Evolutionary conservation across 2,113 vertebrate species (phyloP).

Genomic region (Amazona vittata): DNA sequence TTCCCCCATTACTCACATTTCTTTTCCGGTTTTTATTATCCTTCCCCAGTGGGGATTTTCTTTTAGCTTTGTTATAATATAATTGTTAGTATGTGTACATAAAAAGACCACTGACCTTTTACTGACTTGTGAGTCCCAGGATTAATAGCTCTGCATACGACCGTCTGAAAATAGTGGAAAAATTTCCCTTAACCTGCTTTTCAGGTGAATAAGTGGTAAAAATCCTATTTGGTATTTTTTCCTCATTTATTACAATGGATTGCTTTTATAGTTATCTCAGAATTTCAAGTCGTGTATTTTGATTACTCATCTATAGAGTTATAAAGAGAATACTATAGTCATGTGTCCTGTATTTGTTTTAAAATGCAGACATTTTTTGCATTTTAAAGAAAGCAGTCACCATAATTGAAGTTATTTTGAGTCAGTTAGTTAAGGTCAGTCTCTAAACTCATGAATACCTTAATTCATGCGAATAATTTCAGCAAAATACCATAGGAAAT

Average conservation of each 20-base stretch:
- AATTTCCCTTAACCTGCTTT: not conserved
- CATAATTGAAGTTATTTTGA: not conserved
- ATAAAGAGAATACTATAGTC: not conserved
- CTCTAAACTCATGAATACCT: not conserved
- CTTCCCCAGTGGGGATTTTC: slow-evolving; percentile 33
- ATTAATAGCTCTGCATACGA: not conserved
- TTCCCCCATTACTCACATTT: slow-evolving; percentile 40
- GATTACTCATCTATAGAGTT: not conserved
- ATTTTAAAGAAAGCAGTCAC: not conserved
- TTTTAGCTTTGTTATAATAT: slow-evolving; percentile 47
- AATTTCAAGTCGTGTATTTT: not conserved
- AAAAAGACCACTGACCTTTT: slow-evolving; percentile 47
- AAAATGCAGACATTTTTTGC: not conserved
- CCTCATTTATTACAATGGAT: not conserved
- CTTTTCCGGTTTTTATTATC: slow-evolving; percentile 60
- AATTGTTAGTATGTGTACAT: not conserved
- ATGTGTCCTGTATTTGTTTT: not conserved
- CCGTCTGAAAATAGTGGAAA: slow-evolving; percentile 15
- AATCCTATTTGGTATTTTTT: not conserved
- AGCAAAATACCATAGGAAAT: not conserved
- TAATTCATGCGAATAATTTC: not conserved
- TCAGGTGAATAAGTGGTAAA: not conserved
- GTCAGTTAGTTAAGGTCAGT: not conserved
- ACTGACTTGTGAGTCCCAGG: slow-evolving; percentile 50
- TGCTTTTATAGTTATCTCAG: not conserved